Base-by-base conservation (phyloP, 2,888 invertebrate genomes). In the Germaria angustata region DNA sequence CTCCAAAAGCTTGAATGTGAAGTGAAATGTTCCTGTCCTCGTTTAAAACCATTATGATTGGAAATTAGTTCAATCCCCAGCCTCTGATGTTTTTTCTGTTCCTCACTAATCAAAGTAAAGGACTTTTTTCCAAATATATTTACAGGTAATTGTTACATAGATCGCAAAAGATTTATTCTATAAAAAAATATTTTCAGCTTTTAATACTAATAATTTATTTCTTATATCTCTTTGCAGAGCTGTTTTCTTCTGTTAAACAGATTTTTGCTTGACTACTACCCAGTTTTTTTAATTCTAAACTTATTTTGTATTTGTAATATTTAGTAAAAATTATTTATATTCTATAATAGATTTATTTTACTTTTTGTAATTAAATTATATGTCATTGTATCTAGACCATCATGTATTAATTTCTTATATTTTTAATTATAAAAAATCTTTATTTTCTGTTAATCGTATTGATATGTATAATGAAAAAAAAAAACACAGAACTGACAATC, bases 151-250 rank as follows among this genome's bases (percentile, higher is more conserved):
- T 65, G 24, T 39, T 15, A 2, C n/a, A 28, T 6, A 5, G 6
- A 28, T 28, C 6, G 28, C 6, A 15, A 36, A 17, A 39, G 8
- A 36, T 11, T 17, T 17, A 0, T 44, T 28, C 28, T 28, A 28
- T 5, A 28, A 5, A 28, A 5, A 61, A 61, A 41, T 9, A 41
- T 9, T 17, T 32, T n/a, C 11, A 34, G 22, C n/a, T 36, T 15
- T 11, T 32, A 9, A 59, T 24, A 15, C 13, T 24, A 49, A 34
- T 13, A 51, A 17, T 34, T 17, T 34, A 1, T 13, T 11, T 59
- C 15, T 69, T 63, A 15, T 34, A n/a, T 66, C 9, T 61, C 39
- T 51, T 79, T 79, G 22, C 79, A 79, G 79, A 79, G 8, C 55
- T 78, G 8, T 39, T 36, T 51, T 34, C 39, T 20, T 44, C 24